A percentile compares a stretch with the other conserved stretches of the same genome.
Evolutionary conservation across 2,888 invertebrate genomes (phyloP).

Genomic region (Amiota communis): DNA sequence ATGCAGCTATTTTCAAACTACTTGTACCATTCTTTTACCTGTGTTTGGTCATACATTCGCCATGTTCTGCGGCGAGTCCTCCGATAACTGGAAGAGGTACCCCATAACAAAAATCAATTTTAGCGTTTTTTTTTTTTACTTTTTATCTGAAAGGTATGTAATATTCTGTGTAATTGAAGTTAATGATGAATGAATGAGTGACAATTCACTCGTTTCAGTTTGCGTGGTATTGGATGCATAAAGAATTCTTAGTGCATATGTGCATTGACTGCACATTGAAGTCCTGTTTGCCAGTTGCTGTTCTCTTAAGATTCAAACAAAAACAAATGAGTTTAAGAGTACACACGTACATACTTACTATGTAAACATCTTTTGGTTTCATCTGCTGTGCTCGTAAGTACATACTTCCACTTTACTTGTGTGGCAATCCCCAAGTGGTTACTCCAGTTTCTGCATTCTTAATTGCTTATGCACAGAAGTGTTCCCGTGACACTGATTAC

Average conservation of each 20-base stretch:
- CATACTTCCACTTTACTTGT: conserved; percentile 12
- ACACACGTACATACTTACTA: background rate
- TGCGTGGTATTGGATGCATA: background rate
- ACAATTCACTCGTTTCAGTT: too few species aligned
- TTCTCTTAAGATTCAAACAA: background rate
- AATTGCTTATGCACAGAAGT: conserved; percentile 56
- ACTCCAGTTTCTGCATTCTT: conserved; percentile 66
- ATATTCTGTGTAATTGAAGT: too few species aligned
- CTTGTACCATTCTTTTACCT: too few species aligned
- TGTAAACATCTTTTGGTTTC: background rate
- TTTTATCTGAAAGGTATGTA: too few species aligned
- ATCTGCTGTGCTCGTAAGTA: background rate
- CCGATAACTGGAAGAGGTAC: too few species aligned
- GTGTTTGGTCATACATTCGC: too few species aligned
- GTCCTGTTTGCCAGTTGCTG: conserved; percentile 18
- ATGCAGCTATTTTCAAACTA: too few species aligned
- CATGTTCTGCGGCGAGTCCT: too few species aligned
- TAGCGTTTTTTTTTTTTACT: too few species aligned
- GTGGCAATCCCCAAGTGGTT: conserved; percentile 52
- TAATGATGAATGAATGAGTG: too few species aligned
- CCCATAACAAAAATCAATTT: too few species aligned
- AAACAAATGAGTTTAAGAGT: background rate
- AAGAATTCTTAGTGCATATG: conserved; percentile 9
- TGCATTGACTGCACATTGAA: conserved; percentile 18
- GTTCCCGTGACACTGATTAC: conserved; percentile 67